These are phyloP conservation scores for Bolinopsis microptera DNA, from an alignment of 37 sponge, comb jelly and placozoan species.

Conservation along the genomic window DNA sequence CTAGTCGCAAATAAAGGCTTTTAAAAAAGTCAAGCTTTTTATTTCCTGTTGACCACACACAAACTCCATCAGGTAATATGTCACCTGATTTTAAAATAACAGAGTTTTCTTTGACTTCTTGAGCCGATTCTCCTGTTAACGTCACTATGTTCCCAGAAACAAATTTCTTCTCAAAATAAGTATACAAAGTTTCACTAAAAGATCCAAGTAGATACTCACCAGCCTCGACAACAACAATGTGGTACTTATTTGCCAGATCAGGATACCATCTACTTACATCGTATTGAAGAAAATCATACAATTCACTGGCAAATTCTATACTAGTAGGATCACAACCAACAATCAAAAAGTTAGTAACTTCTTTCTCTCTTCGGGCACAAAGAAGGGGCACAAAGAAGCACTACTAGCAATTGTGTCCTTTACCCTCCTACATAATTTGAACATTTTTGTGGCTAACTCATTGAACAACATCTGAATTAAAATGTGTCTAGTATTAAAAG, in stretches of 20 bases:
- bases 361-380: too few relatives aligned
- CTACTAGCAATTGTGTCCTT: too few relatives aligned
- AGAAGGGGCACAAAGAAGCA: too few relatives aligned
- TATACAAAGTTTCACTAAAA: neutral
- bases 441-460: too few relatives aligned
- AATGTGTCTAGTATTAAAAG: too few relatives aligned
- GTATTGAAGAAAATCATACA: neutral
- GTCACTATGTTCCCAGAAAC: neutral
- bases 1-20: neutral
- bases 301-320: neutral
- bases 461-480: too few relatives aligned
- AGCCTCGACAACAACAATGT: neutral
- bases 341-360: too few relatives aligned
- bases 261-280: neutral
- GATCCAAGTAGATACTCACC: neutral
- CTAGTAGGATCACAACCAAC: neutral
- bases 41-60: neutral
- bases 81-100: neutral
- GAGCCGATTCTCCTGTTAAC: neutral
- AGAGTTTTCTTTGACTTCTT: neutral
- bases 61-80: neutral
- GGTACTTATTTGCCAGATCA: neutral
- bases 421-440: too few relatives aligned
- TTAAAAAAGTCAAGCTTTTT: neutral
- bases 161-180: neutral